Evolutionary conservation across 2,888 invertebrate genomes (phyloP).

Genomic region (Chymomyza fuscimana): DNA sequence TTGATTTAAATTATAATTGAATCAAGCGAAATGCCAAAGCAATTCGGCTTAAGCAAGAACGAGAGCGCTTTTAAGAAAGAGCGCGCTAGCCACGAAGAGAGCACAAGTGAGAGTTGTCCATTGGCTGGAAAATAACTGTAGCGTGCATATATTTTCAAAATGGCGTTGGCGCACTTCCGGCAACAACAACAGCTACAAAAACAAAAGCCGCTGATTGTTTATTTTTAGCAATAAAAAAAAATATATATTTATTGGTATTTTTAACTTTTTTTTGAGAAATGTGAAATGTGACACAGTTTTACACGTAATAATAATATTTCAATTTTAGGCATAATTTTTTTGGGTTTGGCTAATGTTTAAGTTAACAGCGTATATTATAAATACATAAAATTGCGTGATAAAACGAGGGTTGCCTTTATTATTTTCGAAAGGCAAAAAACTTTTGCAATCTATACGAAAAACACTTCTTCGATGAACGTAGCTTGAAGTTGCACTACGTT

Average conservation of each 20-base stretch:
- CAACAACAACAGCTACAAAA: constrained; percentile 2
- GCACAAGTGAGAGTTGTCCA: constrained; percentile 26
- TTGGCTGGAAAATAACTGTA: constrained; percentile 27
- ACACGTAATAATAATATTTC: neutral
- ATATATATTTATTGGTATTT: neutral
- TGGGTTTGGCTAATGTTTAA: neutral
- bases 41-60: neutral
- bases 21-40: constrained; percentile 50
- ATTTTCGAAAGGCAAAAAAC: too few relatives aligned
- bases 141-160: constrained; percentile 35
- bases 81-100: constrained; percentile 17
- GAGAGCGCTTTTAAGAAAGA: constrained; percentile 26
- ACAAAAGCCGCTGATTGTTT: neutral
- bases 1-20: constrained; percentile 78
- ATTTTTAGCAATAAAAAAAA: constrained; percentile 26
- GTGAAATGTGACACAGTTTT: neutral
- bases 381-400: too few relatives aligned
- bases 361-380: neutral
- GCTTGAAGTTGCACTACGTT: too few relatives aligned
- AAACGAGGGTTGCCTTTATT: neutral
- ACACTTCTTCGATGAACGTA: too few relatives aligned
- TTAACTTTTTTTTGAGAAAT: neutral
- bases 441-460: too few relatives aligned
- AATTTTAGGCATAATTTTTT: too few relatives aligned
- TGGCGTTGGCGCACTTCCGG: constrained; percentile 60